Evolutionary conservation across 1,140 invertebrate genomes (phyloP).

Genomic region (Battus philenor): DNA sequence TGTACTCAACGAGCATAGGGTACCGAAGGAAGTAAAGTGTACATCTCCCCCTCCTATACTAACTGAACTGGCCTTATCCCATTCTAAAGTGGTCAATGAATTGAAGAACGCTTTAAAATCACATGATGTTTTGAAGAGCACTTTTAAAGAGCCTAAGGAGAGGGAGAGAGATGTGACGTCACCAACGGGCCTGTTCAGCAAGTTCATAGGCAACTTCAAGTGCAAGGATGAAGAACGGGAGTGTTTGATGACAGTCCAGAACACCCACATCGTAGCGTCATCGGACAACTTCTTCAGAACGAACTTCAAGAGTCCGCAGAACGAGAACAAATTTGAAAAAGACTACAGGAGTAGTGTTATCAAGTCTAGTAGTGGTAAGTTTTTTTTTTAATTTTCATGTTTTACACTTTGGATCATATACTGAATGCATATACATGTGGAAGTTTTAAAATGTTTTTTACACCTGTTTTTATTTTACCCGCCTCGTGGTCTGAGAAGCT

Average conservation of each 20-base stretch:
- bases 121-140: constrained; percentile 52
- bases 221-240: constrained; percentile 63
- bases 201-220: constrained; percentile 70
- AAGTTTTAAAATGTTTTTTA: too few relatives aligned
- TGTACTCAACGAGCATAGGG: constrained; percentile 58
- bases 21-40: constrained; percentile 35
- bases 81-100: constrained; percentile 70
- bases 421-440: too few relatives aligned
- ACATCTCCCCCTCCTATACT: constrained; percentile 49
- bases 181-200: constrained; percentile 60
- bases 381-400: constrained; percentile 9
- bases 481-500: too few relatives aligned
- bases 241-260: constrained; percentile 45
- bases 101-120: constrained; percentile 69
- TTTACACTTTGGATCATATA: too few relatives aligned
- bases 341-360: constrained; percentile 60
- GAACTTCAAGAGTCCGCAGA: constrained; percentile 59
- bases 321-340: constrained; percentile 49
- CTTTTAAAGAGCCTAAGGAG: constrained; percentile 35
- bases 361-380: constrained; percentile 62
- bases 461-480: too few relatives aligned
- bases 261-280: constrained; percentile 64
- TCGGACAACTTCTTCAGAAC: constrained; percentile 72
- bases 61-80: constrained; percentile 61
- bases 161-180: constrained; percentile 43